Conservation (phyloP, 2,113 vertebrate genomes). For the Gymnocephalus cernua region DNA sequence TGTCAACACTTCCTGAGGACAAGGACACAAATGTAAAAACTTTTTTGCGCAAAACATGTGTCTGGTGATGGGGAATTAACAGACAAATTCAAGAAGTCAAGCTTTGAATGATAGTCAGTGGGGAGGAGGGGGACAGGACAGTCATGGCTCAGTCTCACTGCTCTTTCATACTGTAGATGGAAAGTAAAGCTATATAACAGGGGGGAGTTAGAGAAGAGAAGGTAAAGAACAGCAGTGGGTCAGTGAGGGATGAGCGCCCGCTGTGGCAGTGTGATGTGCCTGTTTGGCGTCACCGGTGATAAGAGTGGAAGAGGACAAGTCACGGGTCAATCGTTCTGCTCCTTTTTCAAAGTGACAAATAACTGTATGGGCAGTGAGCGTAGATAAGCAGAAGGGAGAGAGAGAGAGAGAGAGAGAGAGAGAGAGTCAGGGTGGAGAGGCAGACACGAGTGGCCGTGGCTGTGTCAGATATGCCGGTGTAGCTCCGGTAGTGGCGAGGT, state of each 20-base stretch:
- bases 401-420: not conserved
- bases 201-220: constrained; percentile 18
- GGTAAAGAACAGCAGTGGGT: constrained; percentile 42
- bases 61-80: constrained; percentile 1
- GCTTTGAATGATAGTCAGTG: not conserved
- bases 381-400: constrained; percentile 4
- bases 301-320: constrained; percentile 41
- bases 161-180: constrained; percentile 1
- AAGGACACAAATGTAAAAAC: constrained; percentile 38
- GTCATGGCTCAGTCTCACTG: constrained; percentile 11
- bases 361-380: not conserved
- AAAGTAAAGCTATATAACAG: constrained; percentile 6
- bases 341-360: constrained; percentile 26
- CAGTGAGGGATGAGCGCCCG: constrained; percentile 34
- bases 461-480: constrained; percentile 67
- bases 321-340: constrained; percentile 13
- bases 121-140: not conserved
- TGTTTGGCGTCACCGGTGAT: constrained; percentile 52
- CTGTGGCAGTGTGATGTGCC: constrained; percentile 28
- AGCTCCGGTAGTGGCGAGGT: constrained; percentile 73
- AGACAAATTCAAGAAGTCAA: constrained; percentile 13
- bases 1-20: constrained; percentile 21
- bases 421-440: not conserved
- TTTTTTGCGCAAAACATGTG: not conserved
- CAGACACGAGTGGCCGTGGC: not conserved